A percentile compares a stretch with the other conserved stretches of the same genome.
Evolutionary conservation across 2,113 vertebrate species (phyloP).

Genomic region (Peromyscus polionotus): DNA sequence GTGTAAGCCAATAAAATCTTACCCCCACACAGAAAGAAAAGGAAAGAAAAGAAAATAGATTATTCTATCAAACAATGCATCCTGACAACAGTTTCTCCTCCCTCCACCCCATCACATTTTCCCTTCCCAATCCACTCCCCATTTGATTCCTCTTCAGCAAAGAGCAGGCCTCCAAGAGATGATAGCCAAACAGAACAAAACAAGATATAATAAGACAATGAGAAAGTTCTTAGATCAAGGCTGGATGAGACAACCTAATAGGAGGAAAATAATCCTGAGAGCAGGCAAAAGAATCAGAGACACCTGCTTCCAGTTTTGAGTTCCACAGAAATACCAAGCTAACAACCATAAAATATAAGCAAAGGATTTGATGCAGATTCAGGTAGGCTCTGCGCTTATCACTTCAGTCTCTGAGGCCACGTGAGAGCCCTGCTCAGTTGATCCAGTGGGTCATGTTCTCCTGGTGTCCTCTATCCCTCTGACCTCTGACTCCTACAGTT

Average conservation of each 20-base stretch:
- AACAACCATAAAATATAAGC: neutral
- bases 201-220: neutral
- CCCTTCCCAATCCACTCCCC: too few species aligned
- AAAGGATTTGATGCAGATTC: neutral
- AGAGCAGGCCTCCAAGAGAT: neutral
- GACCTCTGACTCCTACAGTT: neutral
- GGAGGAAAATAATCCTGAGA: neutral
- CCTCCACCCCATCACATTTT: neutral
- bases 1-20: neutral
- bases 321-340: neutral
- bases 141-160: neutral
- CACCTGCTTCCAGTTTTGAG: neutral
- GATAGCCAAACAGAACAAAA: neutral
- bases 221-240: neutral
- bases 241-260: neutral
- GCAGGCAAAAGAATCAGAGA: neutral
- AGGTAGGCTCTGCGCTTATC: neutral
- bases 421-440: too few species aligned
- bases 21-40: neutral
- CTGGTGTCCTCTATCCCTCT: neutral
- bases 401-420: neutral
- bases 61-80: neutral
- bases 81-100: neutral
- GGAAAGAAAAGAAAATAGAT: neutral
- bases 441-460: neutral